Conservation (phyloP, 1,140 invertebrate genomes). For the Drosophila novamexicana region DNA sequence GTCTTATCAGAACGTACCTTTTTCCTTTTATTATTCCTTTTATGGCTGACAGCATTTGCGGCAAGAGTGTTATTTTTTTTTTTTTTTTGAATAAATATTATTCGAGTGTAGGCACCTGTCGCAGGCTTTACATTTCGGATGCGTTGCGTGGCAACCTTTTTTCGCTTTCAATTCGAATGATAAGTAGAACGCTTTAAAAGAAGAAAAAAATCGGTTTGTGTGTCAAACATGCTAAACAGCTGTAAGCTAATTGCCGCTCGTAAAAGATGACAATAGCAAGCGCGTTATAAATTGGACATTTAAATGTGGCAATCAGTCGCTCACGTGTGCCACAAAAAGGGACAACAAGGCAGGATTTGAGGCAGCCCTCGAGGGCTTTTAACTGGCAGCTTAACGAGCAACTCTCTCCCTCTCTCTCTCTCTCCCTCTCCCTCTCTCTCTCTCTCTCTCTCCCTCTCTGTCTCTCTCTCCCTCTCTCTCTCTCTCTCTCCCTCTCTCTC, state of each 20-base stretch:
- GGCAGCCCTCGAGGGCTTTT: constrained; percentile 35
- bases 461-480: constrained; percentile 4
- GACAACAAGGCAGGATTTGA: constrained; percentile 24
- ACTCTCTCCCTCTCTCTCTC: constrained; percentile 1
- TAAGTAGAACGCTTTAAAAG: constrained; percentile 39
- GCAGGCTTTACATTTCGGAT: constrained; percentile 16
- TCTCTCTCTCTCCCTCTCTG: not conserved
- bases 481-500: not conserved
- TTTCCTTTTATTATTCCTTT: constrained; percentile 13
- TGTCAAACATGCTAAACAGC: constrained; percentile 4
- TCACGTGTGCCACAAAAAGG: constrained; percentile 5
- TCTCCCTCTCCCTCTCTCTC: too few relatives aligned
- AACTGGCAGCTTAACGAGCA: constrained; percentile 55
- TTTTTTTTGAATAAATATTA: not conserved
- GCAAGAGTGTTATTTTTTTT: not conserved
- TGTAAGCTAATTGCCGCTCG: constrained; percentile 26
- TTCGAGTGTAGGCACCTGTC: constrained; percentile 8
- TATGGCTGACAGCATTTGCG: constrained; percentile 16
- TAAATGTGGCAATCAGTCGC: constrained; percentile 32
- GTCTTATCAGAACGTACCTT: constrained; percentile 24
- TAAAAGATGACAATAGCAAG: constrained; percentile 8
- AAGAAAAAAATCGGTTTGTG: constrained; percentile 5
- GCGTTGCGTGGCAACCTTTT: not conserved
- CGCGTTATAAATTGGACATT: constrained; percentile 37
- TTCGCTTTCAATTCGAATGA: constrained; percentile 23